Evolutionary conservation across 2,113 vertebrate genomes (phyloP), one percentile per base, ranked within the genome.

Genomic region (Abramis brama): DNA sequence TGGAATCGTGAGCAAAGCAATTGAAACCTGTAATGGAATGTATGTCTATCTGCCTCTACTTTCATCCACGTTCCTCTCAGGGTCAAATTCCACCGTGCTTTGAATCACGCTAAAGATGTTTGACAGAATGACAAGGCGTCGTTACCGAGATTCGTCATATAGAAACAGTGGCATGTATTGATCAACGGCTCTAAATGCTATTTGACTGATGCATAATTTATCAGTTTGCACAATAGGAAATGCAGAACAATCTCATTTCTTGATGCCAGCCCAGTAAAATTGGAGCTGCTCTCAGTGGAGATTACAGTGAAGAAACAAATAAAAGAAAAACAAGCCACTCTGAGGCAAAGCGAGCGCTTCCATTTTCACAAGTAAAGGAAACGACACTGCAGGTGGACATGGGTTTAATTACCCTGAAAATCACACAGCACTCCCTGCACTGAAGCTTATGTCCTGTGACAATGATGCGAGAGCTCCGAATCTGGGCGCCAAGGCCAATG

Each of bases 171-270:
- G 77, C 75, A 19, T 30, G 88, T 92, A 95, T 94, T 88, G 94
- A 94, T 95, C 91, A 91, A 89, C 86, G 60, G 75, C 90, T 92
- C 87, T 91, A 93, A 92, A 93, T 90, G 90, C 92, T 86, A 87
- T 90, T 88, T 82, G 55, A 82, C 89, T 86, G 88, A 92, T 93
- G 91, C 91, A 94, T 94, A 93, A 93, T 93, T 94, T 91, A 94
- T 94, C 87, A 89, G 89, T 89, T 88, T 89, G 88, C 87, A 88
- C 90, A 91, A 91, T 88, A 87, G 88, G 83, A 86, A 86, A 90
- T 84, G 19, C 78, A 87, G 73, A 89, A 91, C 86, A 89, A 90
- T 93, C 91, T 91, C 21, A 90, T 93, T 93, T 91, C 88, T 87
- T 87, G 89, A 85, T 78, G 83, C 81, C 83, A 68, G 70, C 70